phyloP scores from a whole-genome alignment of 2,888 invertebrate genomes.

The Spodoptera exigua region DNA sequence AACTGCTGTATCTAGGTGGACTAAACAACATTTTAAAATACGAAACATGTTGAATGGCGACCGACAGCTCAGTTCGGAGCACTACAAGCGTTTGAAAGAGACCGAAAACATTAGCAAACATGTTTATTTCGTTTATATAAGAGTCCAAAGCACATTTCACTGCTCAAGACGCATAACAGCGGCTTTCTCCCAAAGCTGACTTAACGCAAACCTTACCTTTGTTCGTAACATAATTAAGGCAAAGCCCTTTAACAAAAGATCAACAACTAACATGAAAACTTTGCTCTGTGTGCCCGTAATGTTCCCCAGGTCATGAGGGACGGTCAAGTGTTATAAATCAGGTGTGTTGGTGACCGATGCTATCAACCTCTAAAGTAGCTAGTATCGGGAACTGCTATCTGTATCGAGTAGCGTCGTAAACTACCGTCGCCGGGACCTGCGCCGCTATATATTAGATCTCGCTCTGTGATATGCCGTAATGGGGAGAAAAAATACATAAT shows the following conservation, averaged over 20 bases:
- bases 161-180: too few species aligned
- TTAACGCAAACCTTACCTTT: neutral
- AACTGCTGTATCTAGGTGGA: too few species aligned
- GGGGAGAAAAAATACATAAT: constrained; percentile 50
- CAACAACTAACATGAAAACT: neutral
- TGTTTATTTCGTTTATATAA: too few species aligned
- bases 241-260: constrained; percentile 5
- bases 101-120: too few species aligned
- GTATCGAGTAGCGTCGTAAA: constrained; percentile 52
- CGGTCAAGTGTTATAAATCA: constrained; percentile 51
- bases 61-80: too few species aligned
- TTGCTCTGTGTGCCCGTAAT: constrained; percentile 13
- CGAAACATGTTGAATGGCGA: too few species aligned
- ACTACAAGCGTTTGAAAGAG: too few species aligned
- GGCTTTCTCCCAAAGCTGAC: neutral
- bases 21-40: too few species aligned
- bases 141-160: too few species aligned
- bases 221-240: neutral
- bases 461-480: constrained; percentile 49
- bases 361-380: constrained; percentile 46
- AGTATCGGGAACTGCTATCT: constrained; percentile 52
- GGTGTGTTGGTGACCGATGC: constrained; percentile 38
- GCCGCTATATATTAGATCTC: constrained; percentile 47
- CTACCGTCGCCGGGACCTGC: constrained; percentile 38
- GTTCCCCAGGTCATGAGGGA: constrained; percentile 29